phyloP scores from a whole-genome alignment of 2,113 vertebrate genomes.

The Empidonax traillii region DNA sequence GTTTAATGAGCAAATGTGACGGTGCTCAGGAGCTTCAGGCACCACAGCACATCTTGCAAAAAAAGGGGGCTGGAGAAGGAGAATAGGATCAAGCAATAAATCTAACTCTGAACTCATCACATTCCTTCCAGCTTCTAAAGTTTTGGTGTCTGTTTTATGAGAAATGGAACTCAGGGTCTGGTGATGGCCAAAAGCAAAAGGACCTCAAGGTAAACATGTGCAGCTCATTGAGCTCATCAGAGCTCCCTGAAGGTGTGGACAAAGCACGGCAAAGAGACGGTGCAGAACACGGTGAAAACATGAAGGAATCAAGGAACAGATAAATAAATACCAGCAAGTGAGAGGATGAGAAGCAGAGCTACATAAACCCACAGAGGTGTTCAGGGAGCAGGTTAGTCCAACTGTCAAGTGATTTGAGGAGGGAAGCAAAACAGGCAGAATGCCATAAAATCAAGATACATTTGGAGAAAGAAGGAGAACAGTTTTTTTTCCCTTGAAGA shows the following conservation, averaged over 20 bases:
- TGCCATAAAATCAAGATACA: not conserved
- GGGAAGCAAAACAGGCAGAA: not conserved
- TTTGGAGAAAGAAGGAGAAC: not conserved
- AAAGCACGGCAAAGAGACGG: not conserved
- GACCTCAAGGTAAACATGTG: not conserved
- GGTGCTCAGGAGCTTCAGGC: not conserved
- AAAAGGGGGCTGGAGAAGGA: not conserved
- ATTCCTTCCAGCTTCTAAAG: not conserved
- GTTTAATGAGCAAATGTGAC: not conserved
- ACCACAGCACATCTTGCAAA: not conserved
- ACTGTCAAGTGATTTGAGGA: not conserved
- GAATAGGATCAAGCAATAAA: not conserved
- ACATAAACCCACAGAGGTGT: not conserved
- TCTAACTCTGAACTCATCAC: not conserved
- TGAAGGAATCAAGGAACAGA: not conserved
- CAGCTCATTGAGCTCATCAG: not conserved
- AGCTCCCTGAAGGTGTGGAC: not conserved
- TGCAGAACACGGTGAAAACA: fast-evolving
- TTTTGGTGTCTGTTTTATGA: not conserved
- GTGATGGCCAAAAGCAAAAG: not conserved
- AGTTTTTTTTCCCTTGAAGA: not conserved
- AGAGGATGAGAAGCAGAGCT: not conserved
- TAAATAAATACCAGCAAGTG: not conserved
- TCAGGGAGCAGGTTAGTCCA: not conserved
- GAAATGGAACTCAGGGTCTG: not conserved